These are phyloP conservation scores for Tenthredo notha DNA, from an alignment of 2,888 invertebrate species.

Conservation along the genomic window DNA sequence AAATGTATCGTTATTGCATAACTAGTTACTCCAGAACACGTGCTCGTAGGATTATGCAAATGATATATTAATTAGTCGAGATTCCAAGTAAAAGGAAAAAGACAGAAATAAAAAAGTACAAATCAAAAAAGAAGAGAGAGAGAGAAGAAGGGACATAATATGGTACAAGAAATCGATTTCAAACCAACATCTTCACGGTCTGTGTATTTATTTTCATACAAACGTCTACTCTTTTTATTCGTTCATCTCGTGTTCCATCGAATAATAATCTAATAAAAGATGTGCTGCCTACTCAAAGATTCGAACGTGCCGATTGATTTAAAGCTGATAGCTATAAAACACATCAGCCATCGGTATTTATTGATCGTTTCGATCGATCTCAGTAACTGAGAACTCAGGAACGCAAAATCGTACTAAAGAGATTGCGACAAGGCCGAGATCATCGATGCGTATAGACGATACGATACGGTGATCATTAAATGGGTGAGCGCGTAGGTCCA, in stretches of 20 bases:
- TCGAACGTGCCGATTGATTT: constrained; percentile 8
- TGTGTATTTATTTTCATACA: constrained; percentile 9
- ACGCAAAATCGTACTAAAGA: constrained; percentile 33
- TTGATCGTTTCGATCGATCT: background rate
- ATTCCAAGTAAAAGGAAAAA: constrained; percentile 10
- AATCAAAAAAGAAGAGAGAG: background rate
- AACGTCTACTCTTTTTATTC: background rate
- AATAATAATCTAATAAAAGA: constrained; percentile 8
- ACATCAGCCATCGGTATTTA: background rate
- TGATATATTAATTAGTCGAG: constrained; percentile 37
- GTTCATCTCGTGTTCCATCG: background rate
- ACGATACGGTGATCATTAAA: constrained; percentile 39
- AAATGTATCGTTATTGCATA: constrained; percentile 12
- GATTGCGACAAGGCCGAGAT: constrained; percentile 44
- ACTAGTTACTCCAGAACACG: constrained; percentile 42
- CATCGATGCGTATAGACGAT: constrained; percentile 14
- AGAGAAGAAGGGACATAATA: background rate
- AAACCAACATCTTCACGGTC: background rate
- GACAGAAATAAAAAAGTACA: background rate
- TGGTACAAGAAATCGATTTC: constrained; percentile 29
- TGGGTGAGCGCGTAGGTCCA: constrained; percentile 57
- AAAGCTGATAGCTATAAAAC: constrained; percentile 25
- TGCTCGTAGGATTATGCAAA: constrained; percentile 26
- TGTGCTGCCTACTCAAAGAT: constrained; percentile 10
- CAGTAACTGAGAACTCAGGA: background rate